phyloP scores from a whole-genome alignment of 2,888 invertebrate species.

The Drosophila peninsularis region DNA sequence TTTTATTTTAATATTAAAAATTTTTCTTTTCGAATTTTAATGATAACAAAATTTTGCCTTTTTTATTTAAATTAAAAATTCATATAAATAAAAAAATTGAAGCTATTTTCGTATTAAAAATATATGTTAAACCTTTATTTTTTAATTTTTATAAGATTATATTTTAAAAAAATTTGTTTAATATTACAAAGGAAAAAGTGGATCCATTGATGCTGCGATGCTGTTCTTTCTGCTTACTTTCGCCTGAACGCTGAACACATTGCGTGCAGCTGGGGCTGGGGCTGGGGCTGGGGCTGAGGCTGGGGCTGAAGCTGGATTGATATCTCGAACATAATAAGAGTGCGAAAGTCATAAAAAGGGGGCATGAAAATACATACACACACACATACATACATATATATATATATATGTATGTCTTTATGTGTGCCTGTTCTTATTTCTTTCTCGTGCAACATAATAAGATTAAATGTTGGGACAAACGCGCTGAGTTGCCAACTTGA shows the following conservation, averaged over 20 bases:
- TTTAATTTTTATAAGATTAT: no score
- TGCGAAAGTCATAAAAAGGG: conserved; percentile 33
- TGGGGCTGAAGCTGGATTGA: conserved; percentile 53
- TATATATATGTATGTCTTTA: background rate
- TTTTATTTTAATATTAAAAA: no score
- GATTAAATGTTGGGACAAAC: conserved; percentile 54
- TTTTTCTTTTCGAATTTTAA: no score
- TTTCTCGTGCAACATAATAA: conserved; percentile 65
- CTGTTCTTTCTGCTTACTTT: conserved; percentile 25
- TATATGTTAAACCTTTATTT: no score
- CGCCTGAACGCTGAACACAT: conserved; percentile 17
- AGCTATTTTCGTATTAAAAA: no score
- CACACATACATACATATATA: background rate
- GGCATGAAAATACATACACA: conserved; percentile 30
- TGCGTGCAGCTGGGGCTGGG: conserved; percentile 56
- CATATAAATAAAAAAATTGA: no score
- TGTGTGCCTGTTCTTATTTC: background rate
- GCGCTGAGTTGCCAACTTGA: conserved; percentile 65
- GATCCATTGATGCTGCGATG: background rate
- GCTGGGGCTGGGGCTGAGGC: conserved; percentile 53
- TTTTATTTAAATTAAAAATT: no score
- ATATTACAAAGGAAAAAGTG: no score
- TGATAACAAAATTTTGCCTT: no score
- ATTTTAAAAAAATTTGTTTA: no score
- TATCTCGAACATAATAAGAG: conserved; percentile 60